Evolutionary conservation across 2,797 vertebrate genomes (phyloP), one percentile per base, ranked within the genome.

Genomic region (Gambusia yucatana): DNA sequence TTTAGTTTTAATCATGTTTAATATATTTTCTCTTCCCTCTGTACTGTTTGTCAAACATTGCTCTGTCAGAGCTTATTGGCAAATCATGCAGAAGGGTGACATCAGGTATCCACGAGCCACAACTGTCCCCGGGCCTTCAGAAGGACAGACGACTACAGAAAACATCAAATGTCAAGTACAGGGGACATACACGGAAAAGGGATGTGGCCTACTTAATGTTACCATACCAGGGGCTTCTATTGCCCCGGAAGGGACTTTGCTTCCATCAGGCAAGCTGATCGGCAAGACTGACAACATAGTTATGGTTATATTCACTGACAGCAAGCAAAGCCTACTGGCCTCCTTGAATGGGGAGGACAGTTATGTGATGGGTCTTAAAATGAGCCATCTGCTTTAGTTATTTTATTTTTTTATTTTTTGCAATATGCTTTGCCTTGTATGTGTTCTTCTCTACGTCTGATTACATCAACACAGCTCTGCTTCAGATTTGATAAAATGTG

Each of bases 81-180:
- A 93, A 92, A 88, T 89, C 92, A 94, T 88, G 94, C 86, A 84
- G 88, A 95, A 94, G 93, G 89, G 87, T 95, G 95, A 96, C 94
- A 93, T 94, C 89, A 93, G 93, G 89, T 94, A 91, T 94, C 94
- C 87, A 74, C 90, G 86, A 95, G 95, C 93, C 89, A 92, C 88
- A 87, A 84, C 83, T 95, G 91, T 94, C 94, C 93, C 81, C 79
- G 2, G 90, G 71, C 92, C 87, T 79, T 86, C 83, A 84, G 87
- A 94, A 94, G 90, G 93, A 93, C 94, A 90, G 89, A 73, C 28
- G 86, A 82, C 88, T 86, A 88, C 83, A 91, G 84, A 92, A 91
- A 92, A 93, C 93, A 94, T 94, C 92, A 96, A 96, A 96, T 95
- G 95, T 96, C 95, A 96, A 91, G 88, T 86, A 93, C 47, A 55